phyloP scores from a whole-genome alignment of 1,140 invertebrate genomes.

The Dreissena polymorpha region DNA sequence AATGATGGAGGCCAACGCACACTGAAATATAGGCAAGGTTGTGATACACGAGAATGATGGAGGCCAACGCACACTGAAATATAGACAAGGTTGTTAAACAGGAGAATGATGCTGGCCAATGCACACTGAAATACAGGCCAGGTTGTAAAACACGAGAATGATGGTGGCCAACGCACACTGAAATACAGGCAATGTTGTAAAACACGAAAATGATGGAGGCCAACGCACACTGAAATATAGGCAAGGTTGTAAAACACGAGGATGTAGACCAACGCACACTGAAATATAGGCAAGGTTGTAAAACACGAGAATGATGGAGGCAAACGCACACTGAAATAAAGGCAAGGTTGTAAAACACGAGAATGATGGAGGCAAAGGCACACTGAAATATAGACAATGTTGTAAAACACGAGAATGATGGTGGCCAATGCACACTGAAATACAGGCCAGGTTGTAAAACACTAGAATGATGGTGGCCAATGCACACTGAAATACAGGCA shows the following conservation, averaged over 20 bases:
- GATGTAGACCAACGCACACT: slow-evolving; percentile 78
- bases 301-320: slow-evolving; percentile 82
- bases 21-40: too few species aligned
- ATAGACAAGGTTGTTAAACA: too few species aligned
- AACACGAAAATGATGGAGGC: slow-evolving; percentile 82
- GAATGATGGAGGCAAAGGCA: slow-evolving; percentile 80
- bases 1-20: slow-evolving; percentile 80
- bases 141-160: too few species aligned
- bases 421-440: slow-evolving; percentile 77
- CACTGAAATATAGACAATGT: too few species aligned
- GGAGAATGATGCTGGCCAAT: slow-evolving; percentile 81
- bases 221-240: slow-evolving; percentile 74
- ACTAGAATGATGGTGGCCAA: slow-evolving; percentile 81
- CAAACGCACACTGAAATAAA: slow-evolving; percentile 75
- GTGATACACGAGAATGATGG: slow-evolving; percentile 82
- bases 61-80: slow-evolving; percentile 76
- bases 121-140: too few species aligned
- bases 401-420: slow-evolving; percentile 82
- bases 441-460: too few species aligned
- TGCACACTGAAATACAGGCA: slow-evolving; percentile 71
- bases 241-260: too few species aligned
- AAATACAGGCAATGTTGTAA: too few species aligned
- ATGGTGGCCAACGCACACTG: slow-evolving; percentile 79
- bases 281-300: too few species aligned
- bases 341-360: too few species aligned